Evolutionary conservation across 2,113 vertebrate species (phyloP), one percentile per base, ranked within the genome.

Genomic region (Channa maculata): DNA sequence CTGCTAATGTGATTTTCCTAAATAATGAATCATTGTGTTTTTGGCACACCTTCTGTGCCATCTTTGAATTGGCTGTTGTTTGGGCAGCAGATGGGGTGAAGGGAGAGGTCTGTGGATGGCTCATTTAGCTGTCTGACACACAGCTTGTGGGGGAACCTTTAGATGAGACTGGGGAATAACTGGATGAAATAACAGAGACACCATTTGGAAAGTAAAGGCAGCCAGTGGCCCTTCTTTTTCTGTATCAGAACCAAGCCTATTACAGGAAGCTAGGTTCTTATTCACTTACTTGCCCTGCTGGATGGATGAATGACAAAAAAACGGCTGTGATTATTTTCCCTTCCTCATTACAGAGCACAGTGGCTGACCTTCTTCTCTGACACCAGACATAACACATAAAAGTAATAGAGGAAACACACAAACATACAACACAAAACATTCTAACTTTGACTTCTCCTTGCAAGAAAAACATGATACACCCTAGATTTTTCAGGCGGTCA

Each of bases 101-200:
- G 63, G 58, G 70, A 64, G 52, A 38, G 54, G 61, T 66, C 53
- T 67, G 74, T 52, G 65, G 24, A 44, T 65, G 50, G 66, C 75
- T 88, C 77, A 87, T 88, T 87, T 87, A 61, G 71, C 70, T 39
- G 74, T 76, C 75, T 82, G 76, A 80, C 73, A 77, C 80, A 84
- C 80, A 87, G 86, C 76, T 79, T 77, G 78, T 48, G 62, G 75
- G 7, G 66, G 82, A 82, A 84, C 79, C 75, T 81, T 84, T 72
- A 79, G 69, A 79, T 79, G 84, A 77, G 79, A 62, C 34, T 24
- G 49, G 81, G 81, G 83, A 83, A 86, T 83, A 77, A 24, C 24
- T 24, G 24, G 89, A 60, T 65, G 49, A 57, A 86, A 79, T 79
- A 83, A 83, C 75, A 84, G 59, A 80, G 72, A 81, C 64, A 69